A percentile compares a stretch with the other conserved stretches of the same genome.
Evolutionary conservation across 2,113 vertebrate genomes (phyloP).

Genomic region (Isichthys henryi): DNA sequence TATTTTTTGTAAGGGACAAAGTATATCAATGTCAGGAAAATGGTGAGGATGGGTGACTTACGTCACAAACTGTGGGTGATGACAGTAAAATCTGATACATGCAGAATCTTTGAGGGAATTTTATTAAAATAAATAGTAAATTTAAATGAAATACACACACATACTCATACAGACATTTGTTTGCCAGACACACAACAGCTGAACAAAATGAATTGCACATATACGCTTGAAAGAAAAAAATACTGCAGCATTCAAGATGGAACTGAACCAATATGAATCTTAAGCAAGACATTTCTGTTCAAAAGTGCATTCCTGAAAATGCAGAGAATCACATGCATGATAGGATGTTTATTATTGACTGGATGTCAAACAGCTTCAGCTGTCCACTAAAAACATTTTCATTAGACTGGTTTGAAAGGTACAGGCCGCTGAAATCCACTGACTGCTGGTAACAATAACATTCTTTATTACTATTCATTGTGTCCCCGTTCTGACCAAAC

Average conservation of each 20-base stretch:
- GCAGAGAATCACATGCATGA: constrained; percentile 30
- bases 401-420: constrained; percentile 55
- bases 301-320: constrained; percentile 61
- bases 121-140: constrained; percentile 74
- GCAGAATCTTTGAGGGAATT: constrained; percentile 49
- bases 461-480: not conserved
- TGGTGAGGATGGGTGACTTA: not conserved
- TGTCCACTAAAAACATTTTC: not conserved
- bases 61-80: not conserved
- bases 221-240: constrained; percentile 41
- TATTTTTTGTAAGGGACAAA: not conserved
- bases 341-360: not conserved
- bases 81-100: not conserved
- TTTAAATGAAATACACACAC: constrained; percentile 58
- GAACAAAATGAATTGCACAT: constrained; percentile 28
- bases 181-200: constrained; percentile 42
- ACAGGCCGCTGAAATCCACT: constrained; percentile 33
- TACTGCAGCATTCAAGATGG: constrained; percentile 46
- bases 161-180: constrained; percentile 45
- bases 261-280: constrained; percentile 30
- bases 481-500: not conserved
- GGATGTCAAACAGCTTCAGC: not conserved
- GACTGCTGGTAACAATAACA: not conserved
- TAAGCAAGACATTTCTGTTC: constrained; percentile 39
- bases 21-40: not conserved